A percentile compares a stretch with the other conserved stretches of the same genome.
Evolutionary conservation across 2,113 vertebrate genomes (phyloP).

Genomic region (Greenwoodochromis staneri): DNA sequence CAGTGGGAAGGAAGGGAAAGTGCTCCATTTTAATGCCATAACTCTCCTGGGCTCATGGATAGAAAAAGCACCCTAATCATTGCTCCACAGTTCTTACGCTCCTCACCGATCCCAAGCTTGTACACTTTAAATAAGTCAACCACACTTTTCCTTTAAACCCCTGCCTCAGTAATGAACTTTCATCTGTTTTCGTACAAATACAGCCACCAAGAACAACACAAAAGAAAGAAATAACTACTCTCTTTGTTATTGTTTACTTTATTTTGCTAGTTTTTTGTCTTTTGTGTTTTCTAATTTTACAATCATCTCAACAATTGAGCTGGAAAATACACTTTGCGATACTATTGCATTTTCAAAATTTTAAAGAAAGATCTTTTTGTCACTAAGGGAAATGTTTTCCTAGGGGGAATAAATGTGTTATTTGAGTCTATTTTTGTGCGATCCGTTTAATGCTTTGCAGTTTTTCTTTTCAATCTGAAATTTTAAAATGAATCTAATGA

Average conservation of each 20-base stretch:
- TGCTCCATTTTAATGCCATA: neutral
- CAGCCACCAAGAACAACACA: neutral
- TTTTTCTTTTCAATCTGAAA: neutral
- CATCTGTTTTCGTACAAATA: neutral
- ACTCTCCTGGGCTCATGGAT: neutral
- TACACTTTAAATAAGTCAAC: neutral
- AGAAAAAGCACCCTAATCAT: neutral
- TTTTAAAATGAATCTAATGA: neutral
- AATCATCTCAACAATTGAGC: neutral
- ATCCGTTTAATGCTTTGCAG: neutral
- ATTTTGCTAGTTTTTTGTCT: neutral
- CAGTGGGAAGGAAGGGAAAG: neutral
- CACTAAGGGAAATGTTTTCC: neutral
- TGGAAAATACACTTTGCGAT: neutral
- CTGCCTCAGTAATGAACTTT: neutral
- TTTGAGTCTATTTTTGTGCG: fast-evolving
- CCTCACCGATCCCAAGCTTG: neutral
- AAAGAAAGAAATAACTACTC: neutral
- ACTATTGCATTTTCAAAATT: neutral
- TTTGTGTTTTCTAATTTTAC: neutral
- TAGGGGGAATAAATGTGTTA: neutral
- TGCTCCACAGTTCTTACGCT: neutral
- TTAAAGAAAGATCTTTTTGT: neutral
- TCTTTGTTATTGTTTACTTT: neutral
- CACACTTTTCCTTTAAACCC: neutral